Evolutionary conservation across 92 coral and sea anemone genomes (phyloP).

Genomic region (Parazoanthus atlanticus): DNA sequence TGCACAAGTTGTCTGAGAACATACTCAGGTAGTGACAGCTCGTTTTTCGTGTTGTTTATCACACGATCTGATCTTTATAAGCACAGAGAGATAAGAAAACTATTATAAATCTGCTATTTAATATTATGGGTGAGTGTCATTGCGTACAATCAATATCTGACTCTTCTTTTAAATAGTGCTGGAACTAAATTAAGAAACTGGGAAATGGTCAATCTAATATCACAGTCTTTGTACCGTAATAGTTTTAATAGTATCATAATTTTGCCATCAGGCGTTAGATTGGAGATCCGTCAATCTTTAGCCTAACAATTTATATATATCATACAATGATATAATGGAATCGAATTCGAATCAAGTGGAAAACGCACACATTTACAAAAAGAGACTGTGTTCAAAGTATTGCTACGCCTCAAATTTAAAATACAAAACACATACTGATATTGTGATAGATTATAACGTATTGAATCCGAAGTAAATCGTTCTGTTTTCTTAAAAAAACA

Average conservation of each 20-base stretch:
- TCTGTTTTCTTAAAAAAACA: neutral
- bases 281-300: no score
- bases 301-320: neutral
- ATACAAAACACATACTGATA: neutral
- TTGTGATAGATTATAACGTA: neutral
- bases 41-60: constrained; percentile 14
- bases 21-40: neutral
- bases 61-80: neutral
- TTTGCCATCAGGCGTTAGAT: no score
- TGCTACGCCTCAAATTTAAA: neutral
- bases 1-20: neutral
- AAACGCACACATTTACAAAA: neutral
- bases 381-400: neutral
- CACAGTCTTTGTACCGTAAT: no score
- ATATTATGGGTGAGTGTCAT: neutral
- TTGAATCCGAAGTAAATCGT: no score
- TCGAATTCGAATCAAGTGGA: neutral
- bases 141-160: neutral
- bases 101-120: neutral
- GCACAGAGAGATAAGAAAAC: neutral
- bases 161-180: neutral
- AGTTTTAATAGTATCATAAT: neutral
- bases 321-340: neutral
- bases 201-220: neutral
- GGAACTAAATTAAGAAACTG: neutral